A percentile compares a stretch with the other conserved stretches of the same genome.
These are phyloP conservation scores for Tubiluchus corallicola DNA, from an alignment of 2,888 invertebrate species.

Conservation along the genomic window DNA sequence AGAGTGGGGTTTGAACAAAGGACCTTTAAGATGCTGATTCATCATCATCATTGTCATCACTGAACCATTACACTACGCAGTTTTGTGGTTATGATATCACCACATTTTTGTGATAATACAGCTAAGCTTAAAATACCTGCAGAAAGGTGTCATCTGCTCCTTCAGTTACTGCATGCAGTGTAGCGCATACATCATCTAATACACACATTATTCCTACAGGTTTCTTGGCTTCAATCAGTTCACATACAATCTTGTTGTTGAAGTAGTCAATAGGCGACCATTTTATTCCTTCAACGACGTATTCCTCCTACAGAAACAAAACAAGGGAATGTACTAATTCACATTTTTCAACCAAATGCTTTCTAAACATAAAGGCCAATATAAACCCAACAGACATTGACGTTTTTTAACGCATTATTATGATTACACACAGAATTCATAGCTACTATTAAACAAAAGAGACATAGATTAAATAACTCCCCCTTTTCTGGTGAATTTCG, in stretches of 20 bases:
- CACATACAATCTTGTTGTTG: conserved; percentile 48
- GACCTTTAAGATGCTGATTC: neutral
- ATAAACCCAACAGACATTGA: too few relatives aligned
- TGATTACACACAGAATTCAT: too few relatives aligned
- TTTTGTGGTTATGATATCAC: neutral
- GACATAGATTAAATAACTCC: too few relatives aligned
- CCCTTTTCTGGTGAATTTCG: too few relatives aligned
- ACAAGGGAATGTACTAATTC: neutral
- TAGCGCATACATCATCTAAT: conserved; percentile 47
- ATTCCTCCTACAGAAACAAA: conserved; percentile 37
- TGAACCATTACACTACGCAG: neutral
- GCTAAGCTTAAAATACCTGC: conserved; percentile 24
- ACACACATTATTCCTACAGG: conserved; percentile 44
- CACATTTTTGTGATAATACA: neutral
- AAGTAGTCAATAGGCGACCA: conserved; percentile 49
- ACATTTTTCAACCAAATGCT: neutral
- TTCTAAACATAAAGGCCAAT: conserved; percentile 11
- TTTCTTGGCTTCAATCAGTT: conserved; percentile 41
- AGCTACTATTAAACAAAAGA: too few relatives aligned
- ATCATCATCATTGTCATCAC: conserved; percentile 21
- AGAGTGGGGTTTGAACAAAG: conserved; percentile 4
- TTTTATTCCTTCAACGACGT: conserved; percentile 43
- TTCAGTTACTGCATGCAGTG: conserved; percentile 43
- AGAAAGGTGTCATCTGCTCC: conserved; percentile 40
- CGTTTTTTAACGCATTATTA: too few relatives aligned